Evolutionary conservation across 1,140 invertebrate species (phyloP).

Genomic region (Drosophila elegans): DNA sequence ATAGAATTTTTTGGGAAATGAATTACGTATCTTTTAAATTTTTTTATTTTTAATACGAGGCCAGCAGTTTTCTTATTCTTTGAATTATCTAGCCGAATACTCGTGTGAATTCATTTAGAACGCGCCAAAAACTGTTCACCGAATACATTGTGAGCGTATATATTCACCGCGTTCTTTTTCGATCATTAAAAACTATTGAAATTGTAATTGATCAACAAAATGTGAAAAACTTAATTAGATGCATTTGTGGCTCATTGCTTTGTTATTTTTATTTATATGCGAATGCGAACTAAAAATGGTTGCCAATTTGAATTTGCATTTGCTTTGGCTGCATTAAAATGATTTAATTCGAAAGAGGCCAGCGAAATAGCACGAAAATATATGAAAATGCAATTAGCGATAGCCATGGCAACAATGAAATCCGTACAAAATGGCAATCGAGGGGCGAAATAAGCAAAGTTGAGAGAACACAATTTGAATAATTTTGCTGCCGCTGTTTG

Average conservation of each 20-base stretch:
- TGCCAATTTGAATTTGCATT: slow-evolving; percentile 57
- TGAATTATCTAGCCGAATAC: background rate
- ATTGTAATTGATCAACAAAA: slow-evolving; percentile 41
- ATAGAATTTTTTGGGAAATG: no score
- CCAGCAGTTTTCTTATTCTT: no score
- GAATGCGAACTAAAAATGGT: slow-evolving; percentile 27
- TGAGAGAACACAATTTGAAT: slow-evolving; percentile 56
- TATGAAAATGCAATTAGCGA: slow-evolving; percentile 74
- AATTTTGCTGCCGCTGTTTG: slow-evolving; percentile 34
- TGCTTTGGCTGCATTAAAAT: slow-evolving; percentile 61
- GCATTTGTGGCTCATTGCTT: slow-evolving; percentile 49
- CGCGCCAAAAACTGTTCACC: background rate
- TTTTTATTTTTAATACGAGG: no score
- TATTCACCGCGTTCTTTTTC: slow-evolving; percentile 8
- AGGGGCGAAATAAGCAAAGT: slow-evolving; percentile 46
- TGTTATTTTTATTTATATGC: slow-evolving; percentile 47
- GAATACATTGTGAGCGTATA: background rate
- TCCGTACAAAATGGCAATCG: slow-evolving; percentile 61
- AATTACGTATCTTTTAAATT: no score
- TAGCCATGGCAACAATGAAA: slow-evolving; percentile 25
- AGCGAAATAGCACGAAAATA: slow-evolving; percentile 39
- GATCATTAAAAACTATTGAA: slow-evolving; percentile 51
- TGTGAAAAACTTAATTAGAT: slow-evolving; percentile 62
- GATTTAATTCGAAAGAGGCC: slow-evolving; percentile 51
- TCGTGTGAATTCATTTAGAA: background rate